These are phyloP conservation scores for Cichladusa arquata DNA, from an alignment of 2,113 vertebrate genomes.

Conservation along the genomic window DNA sequence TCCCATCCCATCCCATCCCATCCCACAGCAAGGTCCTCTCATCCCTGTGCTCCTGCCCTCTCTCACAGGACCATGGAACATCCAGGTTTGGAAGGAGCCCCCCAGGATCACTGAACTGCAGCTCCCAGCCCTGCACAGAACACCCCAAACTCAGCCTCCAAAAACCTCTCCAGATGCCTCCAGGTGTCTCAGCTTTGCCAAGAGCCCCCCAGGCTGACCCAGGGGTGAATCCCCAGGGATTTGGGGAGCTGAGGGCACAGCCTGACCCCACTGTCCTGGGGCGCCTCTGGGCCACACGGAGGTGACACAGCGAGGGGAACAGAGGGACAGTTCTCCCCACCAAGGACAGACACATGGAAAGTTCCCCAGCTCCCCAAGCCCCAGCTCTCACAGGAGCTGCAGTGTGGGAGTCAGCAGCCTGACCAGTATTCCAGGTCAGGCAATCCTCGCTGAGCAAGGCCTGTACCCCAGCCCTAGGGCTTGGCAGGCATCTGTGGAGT, in stretches of 20 bases:
- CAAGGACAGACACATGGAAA: not conserved
- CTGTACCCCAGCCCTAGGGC: too few species aligned
- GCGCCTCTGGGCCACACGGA: accelerated
- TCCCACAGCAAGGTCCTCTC: too few species aligned
- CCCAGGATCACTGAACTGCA: not conserved
- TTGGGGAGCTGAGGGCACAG: not conserved
- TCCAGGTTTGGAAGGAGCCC: not conserved
- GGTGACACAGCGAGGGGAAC: not conserved
- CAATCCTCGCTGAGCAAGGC: too few species aligned
- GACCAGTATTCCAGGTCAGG: too few species aligned
- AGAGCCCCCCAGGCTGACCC: not conserved
- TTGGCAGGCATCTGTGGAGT: too few species aligned
- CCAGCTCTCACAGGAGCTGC: not conserved
- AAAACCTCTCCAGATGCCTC: not conserved
- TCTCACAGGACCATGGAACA: not conserved
- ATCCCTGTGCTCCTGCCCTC: not conserved
- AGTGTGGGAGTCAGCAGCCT: too few species aligned
- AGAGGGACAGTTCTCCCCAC: not conserved
- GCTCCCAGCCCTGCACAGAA: not conserved
- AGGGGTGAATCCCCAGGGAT: not conserved
- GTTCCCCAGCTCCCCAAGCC: accelerated
- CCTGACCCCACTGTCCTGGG: not conserved
- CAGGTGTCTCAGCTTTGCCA: not conserved
- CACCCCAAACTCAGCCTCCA: not conserved
- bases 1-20: too few species aligned